phyloP scores from a whole-genome alignment of 2,888 invertebrate species.

The Leucoma salicis region DNA sequence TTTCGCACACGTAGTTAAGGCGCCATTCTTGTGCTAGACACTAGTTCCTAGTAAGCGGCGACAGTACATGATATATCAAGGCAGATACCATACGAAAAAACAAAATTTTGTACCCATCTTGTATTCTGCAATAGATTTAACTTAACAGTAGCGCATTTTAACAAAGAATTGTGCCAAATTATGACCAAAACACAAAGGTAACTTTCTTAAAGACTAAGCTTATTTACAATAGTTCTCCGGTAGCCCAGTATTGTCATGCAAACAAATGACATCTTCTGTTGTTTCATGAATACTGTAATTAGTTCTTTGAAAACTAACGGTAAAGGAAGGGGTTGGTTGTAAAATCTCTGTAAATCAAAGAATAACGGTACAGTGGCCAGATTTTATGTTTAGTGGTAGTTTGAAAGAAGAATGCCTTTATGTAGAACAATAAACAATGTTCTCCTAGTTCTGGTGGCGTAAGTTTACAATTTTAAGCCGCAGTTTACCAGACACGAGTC shows the following conservation, averaged over 20 bases:
- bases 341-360: conserved; percentile 49
- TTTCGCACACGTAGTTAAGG: too few species aligned
- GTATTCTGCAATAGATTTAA: too few species aligned
- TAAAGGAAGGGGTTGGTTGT: conserved; percentile 28
- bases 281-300: conserved; percentile 48
- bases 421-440: neutral
- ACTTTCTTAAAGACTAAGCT: conserved; percentile 2
- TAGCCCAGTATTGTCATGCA: conserved; percentile 37
- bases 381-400: conserved; percentile 39
- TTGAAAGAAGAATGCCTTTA: conserved; percentile 14
- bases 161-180: conserved; percentile 15
- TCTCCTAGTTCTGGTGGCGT: too few species aligned
- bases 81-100: too few species aligned
- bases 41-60: too few species aligned
- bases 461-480: too few species aligned
- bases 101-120: too few species aligned
- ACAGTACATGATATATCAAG: too few species aligned
- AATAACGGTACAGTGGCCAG: conserved; percentile 57
- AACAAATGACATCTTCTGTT: conserved; percentile 2
- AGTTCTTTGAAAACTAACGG: conserved; percentile 44
- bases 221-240: conserved; percentile 25
- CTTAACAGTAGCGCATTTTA: conserved; percentile 17
- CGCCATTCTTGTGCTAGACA: too few species aligned
- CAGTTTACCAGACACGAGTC: too few species aligned
- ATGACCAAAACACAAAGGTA: neutral